Conservation (phyloP, 2,113 vertebrate species). For the Solea solea region DNA sequence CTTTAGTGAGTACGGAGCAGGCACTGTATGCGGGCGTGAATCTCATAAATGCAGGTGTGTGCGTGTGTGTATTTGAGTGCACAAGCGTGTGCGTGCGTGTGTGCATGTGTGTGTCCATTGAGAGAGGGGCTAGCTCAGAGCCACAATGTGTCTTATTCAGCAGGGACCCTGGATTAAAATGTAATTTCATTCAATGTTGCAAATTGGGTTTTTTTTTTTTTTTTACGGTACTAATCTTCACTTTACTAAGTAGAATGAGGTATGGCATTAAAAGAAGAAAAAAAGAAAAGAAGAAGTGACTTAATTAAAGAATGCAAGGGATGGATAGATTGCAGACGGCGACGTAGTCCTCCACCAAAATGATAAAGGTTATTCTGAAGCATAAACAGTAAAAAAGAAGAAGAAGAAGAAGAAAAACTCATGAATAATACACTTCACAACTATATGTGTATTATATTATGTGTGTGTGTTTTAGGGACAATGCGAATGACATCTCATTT, state of each 20-base stretch:
- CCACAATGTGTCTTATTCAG: conserved; percentile 75
- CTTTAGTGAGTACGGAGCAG: conserved; percentile 59
- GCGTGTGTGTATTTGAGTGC: conserved; percentile 2
- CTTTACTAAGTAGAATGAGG: conserved; percentile 76
- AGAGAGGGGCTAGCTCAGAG: conserved; percentile 64
- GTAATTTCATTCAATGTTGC: conserved; percentile 79
- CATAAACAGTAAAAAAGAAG: conserved; percentile 27
- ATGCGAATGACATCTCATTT: conserved; percentile 19
- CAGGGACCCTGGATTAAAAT: conserved; percentile 77
- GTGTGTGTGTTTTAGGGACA: conserved; percentile 26
- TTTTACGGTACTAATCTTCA: conserved; percentile 72
- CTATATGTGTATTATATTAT: conserved; percentile 5
- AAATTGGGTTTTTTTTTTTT: conserved; percentile 75
- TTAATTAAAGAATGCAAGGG: conserved; percentile 70
- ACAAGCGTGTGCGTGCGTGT: not conserved
- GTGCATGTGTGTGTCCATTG: conserved; percentile 42
- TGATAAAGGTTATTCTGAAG: conserved; percentile 54
- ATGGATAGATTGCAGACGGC: conserved; percentile 55
- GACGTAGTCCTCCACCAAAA: conserved; percentile 33
- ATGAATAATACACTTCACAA: conserved; percentile 29
- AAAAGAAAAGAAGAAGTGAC: conserved; percentile 63
- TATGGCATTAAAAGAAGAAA: conserved; percentile 68
- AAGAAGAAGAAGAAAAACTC: not conserved
- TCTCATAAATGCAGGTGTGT: conserved; percentile 16
- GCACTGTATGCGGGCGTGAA: conserved; percentile 11